Percentiles rank a stretch among this genome's conserved stretches.
Evolutionary conservation across 2,113 vertebrate species (phyloP).

Genomic region (Ceyx margarethae): DNA sequence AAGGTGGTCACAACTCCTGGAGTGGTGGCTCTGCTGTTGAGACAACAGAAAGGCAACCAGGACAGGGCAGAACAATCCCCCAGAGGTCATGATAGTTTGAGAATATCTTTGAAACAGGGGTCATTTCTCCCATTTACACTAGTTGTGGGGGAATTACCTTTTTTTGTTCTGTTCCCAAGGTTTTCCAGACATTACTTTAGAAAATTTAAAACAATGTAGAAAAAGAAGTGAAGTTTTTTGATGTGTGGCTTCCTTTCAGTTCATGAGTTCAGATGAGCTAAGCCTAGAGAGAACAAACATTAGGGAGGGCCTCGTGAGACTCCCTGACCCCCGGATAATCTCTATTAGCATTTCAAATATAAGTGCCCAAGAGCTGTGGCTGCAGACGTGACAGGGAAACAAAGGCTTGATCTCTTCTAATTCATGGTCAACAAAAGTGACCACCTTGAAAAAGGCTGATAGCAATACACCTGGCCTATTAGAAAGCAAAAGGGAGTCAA

Average conservation of each 20-base stretch:
- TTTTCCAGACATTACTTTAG: background rate
- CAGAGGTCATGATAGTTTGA: background rate
- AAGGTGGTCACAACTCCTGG: background rate
- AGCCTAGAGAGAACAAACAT: background rate
- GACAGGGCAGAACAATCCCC: background rate
- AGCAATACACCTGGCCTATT: conserved; percentile 1
- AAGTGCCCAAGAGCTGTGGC: background rate
- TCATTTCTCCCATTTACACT: background rate
- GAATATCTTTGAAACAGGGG: background rate
- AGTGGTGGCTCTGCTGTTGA: background rate
- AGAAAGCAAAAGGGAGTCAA: background rate
- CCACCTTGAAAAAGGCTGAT: conserved; percentile 8
- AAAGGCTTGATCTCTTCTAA: conserved; percentile 41
- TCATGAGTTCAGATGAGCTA: background rate
- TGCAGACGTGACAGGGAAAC: conserved; percentile 5
- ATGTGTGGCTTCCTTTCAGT: background rate
- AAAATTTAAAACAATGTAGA: background rate
- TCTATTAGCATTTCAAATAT: conserved; percentile 61
- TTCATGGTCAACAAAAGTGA: conserved; percentile 16
- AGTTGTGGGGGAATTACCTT: background rate
- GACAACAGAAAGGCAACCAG: background rate
- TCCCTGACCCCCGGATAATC: conserved; percentile 53
- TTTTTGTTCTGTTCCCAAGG: background rate
- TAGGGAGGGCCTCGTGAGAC: background rate
- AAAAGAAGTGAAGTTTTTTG: background rate